These are phyloP conservation scores for Enteromius anoplus DNA, from an alignment of 2,797 vertebrate genomes.

Conservation along the genomic window DNA sequence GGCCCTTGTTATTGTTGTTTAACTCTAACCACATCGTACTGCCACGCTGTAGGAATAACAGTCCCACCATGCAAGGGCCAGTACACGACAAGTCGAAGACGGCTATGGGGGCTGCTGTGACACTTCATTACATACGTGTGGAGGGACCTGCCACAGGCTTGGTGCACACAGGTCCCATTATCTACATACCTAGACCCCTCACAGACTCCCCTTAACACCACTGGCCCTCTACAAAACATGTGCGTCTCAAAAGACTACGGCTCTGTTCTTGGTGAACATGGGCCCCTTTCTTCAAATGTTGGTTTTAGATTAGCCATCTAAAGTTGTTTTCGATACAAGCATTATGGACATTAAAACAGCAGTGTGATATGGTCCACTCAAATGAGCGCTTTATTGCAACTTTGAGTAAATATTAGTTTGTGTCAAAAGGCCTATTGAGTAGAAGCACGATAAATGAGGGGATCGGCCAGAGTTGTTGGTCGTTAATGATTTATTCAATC, in stretches of 20 bases:
- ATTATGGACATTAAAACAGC: constrained; percentile 26
- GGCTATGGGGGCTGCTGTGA: constrained; percentile 46
- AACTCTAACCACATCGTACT: constrained; percentile 56
- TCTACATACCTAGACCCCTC: constrained; percentile 40
- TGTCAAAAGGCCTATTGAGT: constrained; percentile 21
- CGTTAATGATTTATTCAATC: constrained; percentile 52
- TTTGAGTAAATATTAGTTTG: constrained; percentile 26
- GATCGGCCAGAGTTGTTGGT: not conserved
- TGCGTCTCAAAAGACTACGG: constrained; percentile 41
- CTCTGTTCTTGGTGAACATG: constrained; percentile 56
- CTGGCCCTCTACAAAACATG: constrained; percentile 28
- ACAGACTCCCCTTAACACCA: constrained; percentile 40
- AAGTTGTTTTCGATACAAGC: constrained; percentile 35
- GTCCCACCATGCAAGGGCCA: constrained; percentile 54
- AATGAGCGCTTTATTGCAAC: constrained; percentile 29
- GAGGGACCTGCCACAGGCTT: constrained; percentile 38
- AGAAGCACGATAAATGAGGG: constrained; percentile 21
- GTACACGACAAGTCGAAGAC: constrained; percentile 52
- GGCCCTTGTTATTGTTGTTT: constrained; percentile 68
- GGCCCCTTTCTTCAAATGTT: constrained; percentile 50
- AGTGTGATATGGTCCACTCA: constrained; percentile 13
- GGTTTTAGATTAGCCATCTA: constrained; percentile 56
- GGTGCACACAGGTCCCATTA: constrained; percentile 59
- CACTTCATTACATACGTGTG: constrained; percentile 60
- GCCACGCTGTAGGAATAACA: constrained; percentile 58